A percentile compares a stretch with the other conserved stretches of the same genome.
Conservation (phyloP, 1,140 invertebrate genomes). For the Drosophila watanabei region DNA sequence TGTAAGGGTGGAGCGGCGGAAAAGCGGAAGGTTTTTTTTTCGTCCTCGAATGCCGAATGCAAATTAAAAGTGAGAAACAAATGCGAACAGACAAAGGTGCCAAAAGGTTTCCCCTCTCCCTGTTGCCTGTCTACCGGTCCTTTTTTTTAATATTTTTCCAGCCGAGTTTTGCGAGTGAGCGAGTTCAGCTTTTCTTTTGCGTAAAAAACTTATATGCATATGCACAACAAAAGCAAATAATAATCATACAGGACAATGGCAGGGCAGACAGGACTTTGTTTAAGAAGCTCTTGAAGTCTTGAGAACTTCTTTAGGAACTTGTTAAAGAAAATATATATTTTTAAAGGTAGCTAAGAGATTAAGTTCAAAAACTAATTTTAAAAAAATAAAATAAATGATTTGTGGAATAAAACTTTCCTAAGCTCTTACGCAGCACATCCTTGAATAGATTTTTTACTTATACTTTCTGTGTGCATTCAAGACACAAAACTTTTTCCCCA, state of each 20-base stretch:
- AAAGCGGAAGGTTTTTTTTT: slow-evolving; percentile 14
- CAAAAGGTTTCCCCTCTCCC: slow-evolving; percentile 62
- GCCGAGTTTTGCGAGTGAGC: slow-evolving; percentile 40
- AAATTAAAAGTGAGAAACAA: slow-evolving; percentile 81
- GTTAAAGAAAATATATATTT: neutral
- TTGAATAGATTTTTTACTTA: neutral
- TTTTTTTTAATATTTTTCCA: slow-evolving; percentile 68
- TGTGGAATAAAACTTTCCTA: neutral
- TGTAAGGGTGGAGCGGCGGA: neutral
- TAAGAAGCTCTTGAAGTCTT: neutral
- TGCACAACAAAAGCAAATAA: slow-evolving; percentile 50
- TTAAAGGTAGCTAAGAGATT: neutral
- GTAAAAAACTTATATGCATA: slow-evolving; percentile 59
- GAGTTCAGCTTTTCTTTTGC: slow-evolving; percentile 58
- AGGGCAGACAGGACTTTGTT: neutral
- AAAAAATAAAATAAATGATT: neutral
- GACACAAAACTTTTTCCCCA: slow-evolving; percentile 9
- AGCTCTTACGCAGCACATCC: neutral
- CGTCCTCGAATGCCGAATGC: slow-evolving; percentile 42
- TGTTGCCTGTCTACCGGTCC: slow-evolving; percentile 20
- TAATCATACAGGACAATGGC: slow-evolving; percentile 49
- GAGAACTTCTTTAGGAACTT: neutral
- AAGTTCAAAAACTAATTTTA: neutral
- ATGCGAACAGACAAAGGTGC: slow-evolving; percentile 77
- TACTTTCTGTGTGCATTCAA: slow-evolving; percentile 23